Evolutionary conservation across 2,113 vertebrate genomes (phyloP).

Genomic region (Lasiurus borealis): DNA sequence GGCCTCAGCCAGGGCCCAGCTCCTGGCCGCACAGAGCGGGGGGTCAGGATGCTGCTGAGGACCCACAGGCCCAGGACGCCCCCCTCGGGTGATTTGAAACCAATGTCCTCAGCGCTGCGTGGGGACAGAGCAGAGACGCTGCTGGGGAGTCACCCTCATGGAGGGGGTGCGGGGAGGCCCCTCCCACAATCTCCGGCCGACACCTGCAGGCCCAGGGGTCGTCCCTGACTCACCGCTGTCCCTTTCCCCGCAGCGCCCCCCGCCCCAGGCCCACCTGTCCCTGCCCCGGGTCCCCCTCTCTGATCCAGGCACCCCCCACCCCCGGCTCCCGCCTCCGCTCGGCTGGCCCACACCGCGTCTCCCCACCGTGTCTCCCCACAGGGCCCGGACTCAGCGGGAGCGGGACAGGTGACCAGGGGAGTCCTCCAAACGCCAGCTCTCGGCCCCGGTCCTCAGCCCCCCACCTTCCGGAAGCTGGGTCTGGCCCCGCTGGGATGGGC

Average conservation of each 20-base stretch:
- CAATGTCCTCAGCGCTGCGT: accelerated
- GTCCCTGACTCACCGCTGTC: neutral
- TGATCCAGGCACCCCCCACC: accelerated
- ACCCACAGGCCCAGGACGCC: too few species aligned
- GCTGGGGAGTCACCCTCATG: too few species aligned
- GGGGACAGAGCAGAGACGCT: too few species aligned
- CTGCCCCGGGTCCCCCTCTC: accelerated
- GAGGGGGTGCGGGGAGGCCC: neutral
- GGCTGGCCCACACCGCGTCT: accelerated
- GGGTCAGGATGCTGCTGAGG: too few species aligned
- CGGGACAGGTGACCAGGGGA: neutral
- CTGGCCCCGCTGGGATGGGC: neutral
- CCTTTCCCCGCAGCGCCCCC: neutral
- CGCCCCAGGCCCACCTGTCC: neutral
- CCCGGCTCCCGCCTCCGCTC: accelerated
- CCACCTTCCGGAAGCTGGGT: neutral
- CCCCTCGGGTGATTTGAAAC: accelerated
- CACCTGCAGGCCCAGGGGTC: accelerated
- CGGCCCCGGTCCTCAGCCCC: neutral
- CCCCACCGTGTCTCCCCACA: too few species aligned
- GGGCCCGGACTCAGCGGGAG: neutral
- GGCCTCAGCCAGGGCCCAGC: neutral
- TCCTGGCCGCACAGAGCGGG: accelerated
- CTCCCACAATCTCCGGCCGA: accelerated
- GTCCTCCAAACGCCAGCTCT: accelerated